A percentile compares a stretch with the other conserved stretches of the same genome.
These are phyloP conservation scores for Pogonocichla stellata DNA, from an alignment of 2,113 vertebrate species.

Conservation along the genomic window DNA sequence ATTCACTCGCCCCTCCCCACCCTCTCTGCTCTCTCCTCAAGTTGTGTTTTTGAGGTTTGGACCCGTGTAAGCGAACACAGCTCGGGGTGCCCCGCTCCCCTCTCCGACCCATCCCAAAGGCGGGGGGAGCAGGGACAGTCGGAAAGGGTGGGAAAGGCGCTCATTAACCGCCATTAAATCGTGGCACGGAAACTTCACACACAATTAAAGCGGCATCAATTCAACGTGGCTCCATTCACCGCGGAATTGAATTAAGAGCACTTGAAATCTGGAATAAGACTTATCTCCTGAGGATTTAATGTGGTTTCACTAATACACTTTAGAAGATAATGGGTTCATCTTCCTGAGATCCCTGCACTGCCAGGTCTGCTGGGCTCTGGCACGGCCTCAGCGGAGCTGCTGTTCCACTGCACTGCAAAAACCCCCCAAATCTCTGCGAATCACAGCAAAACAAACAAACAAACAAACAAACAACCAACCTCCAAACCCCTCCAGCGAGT, in stretches of 20 bases:
- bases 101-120: not conserved
- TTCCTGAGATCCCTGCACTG: not conserved
- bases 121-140: fast-evolving
- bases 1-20: fast-evolving
- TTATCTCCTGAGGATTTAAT: not conserved
- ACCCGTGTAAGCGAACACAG: fast-evolving
- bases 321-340: not conserved
- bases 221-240: not conserved
- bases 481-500: fast-evolving
- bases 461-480: too few relatives aligned
- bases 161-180: not conserved
- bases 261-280: not conserved
- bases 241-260: not conserved
- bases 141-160: not conserved
- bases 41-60: not conserved
- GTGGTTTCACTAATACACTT: not conserved
- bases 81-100: not conserved
- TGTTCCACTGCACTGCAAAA: too few relatives aligned
- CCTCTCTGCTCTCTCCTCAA: not conserved
- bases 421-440: not conserved
- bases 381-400: fast-evolving
- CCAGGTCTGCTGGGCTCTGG: not conserved
- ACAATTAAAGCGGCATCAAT: not conserved
- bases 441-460: not conserved
- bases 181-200: not conserved